phyloP scores from a whole-genome alignment of 2,113 vertebrate genomes.

The Carettochelys insculpta region DNA sequence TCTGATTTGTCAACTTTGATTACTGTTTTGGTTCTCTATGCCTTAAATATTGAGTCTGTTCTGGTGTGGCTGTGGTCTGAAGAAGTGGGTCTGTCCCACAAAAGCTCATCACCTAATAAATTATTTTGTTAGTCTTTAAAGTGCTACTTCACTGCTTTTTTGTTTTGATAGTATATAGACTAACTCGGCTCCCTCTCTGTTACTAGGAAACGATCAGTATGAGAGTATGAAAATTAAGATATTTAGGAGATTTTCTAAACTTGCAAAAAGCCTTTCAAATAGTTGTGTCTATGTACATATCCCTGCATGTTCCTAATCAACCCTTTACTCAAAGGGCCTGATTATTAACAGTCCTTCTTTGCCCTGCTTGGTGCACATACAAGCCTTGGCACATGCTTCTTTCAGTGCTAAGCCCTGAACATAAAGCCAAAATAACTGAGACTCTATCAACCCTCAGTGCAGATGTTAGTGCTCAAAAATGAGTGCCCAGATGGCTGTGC shows the following conservation, averaged over 20 bases:
- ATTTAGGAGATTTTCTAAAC: not conserved
- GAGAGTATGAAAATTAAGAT: rapidly evolving
- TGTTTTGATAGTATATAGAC: too few species aligned
- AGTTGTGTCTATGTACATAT: not conserved
- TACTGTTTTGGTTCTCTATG: too few species aligned
- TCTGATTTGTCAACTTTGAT: too few species aligned
- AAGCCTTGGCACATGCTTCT: not conserved
- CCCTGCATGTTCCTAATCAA: not conserved
- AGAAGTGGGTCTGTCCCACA: too few species aligned
- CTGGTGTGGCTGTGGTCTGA: too few species aligned
- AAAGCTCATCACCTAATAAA: too few species aligned
- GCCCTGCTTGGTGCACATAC: rapidly evolving
- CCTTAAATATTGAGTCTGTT: too few species aligned
- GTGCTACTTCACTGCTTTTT: too few species aligned
- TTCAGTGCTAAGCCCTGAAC: not conserved
- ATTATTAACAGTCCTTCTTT: not conserved
- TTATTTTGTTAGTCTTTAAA: too few species aligned
- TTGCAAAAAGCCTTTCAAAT: not conserved
- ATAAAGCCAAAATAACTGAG: not conserved
- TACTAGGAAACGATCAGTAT: not conserved
- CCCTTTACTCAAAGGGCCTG: not conserved
- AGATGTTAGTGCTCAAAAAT: not conserved
- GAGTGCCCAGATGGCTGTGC: not conserved
- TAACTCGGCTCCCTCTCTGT: too few species aligned
- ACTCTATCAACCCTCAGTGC: too few species aligned